Base-by-base conservation (phyloP, 1,140 invertebrate species). In the Calliphora vicina region DNA sequence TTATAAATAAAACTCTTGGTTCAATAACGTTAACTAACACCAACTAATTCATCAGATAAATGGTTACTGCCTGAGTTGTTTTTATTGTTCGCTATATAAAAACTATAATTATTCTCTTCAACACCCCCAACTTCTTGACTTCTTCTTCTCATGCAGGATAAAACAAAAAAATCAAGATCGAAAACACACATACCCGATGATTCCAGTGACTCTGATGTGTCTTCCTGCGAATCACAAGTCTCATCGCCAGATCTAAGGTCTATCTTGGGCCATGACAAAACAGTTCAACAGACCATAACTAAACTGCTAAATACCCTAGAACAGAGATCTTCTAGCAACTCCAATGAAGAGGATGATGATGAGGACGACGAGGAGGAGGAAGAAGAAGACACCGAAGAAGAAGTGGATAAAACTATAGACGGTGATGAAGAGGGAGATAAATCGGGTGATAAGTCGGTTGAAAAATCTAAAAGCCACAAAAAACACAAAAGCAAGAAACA, bases 201-300 rank as follows among this genome's bases (percentile, higher is more conserved):
- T 73, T 89, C 88, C 1, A 89, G 88, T 57, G 88, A 89, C 76
- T 88, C 88, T 42, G 88, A 89, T 82, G 86, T 88, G 71, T 88
- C 87, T 25, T 89, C 87, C 43, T 89, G 87, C 10, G 88, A 89
- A 80, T 89, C 87, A 0, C 86, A 82, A 50, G 86, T 84, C 61
- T 87, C 86, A 20, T 83, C 87, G 12, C 76, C 83, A 8, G 87
- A 82, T 43, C 42, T 85, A 0, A 42, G 80, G 9, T 85, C 85
- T 23, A 83, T 85, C 71, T 61, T 72, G n/a, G 83, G 67, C 25
- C 50, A 20, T 82, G 83, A 9, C 82, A 82, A 42, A 85, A 84
- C 15, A 67, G 67, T 78, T 84, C 85, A 45, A 43, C 87, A 85
- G 50, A 72, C 81, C 0, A 84, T 89, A 0, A 87, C 88, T 13